Percentiles rank a stretch among this genome's conserved stretches.
phyloP scores from a whole-genome alignment of 1,140 invertebrate genomes.

The Platyura marginata region DNA sequence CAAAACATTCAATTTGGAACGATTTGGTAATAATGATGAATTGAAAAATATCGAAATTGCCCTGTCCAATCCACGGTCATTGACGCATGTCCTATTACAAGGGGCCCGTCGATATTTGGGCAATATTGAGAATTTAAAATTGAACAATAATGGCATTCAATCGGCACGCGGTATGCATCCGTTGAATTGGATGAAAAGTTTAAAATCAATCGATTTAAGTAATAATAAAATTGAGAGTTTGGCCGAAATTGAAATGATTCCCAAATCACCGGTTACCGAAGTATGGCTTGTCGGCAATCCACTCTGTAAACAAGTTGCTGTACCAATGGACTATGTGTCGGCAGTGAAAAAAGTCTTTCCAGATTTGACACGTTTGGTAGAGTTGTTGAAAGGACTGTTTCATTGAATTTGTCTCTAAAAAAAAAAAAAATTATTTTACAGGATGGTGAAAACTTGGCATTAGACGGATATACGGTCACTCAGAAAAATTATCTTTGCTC shows the following conservation, averaged over 20 bases:
- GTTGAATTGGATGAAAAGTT: neutral
- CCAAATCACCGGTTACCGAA: no score
- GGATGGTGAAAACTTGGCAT: no score
- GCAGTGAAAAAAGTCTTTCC: neutral
- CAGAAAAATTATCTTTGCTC: neutral
- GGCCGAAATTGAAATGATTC: neutral
- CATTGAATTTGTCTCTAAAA: no score
- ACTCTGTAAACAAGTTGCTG: neutral
- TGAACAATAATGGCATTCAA: neutral
- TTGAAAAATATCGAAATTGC: neutral
- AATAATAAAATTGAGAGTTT: neutral
- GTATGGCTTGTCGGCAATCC: neutral
- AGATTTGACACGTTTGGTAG: neutral
- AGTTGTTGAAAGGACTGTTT: neutral
- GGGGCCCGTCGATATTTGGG: neutral
- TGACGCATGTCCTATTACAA: neutral
- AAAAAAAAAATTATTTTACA: no score
- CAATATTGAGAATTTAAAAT: neutral
- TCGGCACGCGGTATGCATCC: neutral
- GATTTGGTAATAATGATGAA: neutral
- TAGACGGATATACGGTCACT: neutral
- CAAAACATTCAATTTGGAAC: neutral
- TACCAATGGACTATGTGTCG: neutral
- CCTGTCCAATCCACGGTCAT: neutral
- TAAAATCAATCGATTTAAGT: neutral